Base-by-base conservation (phyloP, 2,113 vertebrate species). In the Oncorhynchus clarkii region DNA sequence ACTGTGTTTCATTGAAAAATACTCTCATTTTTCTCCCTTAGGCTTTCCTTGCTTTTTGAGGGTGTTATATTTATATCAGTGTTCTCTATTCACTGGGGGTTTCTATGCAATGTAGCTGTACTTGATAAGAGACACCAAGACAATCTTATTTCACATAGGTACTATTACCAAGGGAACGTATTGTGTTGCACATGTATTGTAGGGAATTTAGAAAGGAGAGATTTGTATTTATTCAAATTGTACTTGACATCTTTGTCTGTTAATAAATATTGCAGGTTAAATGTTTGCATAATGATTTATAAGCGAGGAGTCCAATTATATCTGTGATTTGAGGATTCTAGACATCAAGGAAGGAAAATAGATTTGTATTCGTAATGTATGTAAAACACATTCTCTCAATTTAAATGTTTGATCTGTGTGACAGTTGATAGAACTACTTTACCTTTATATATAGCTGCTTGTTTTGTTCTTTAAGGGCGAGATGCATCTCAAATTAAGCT, bases 371-470 rank as follows among this genome's bases (percentile, higher is more conserved):
- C 5, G 14, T 14, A 18, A 4, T 45, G 20, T 22, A 60, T 31
- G 71, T 20, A 20, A 39, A 49, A 66, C 54, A 51, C 45, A 67
- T 60, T 92, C 94, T 95, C 93, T 93, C 94, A 26, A 72, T 73
- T 73, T 45, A 70, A 69, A 27, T 93, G 94, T 94, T 95, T 96
- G 94, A 71, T 78, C 62, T 62, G 16, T 67, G 26, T 93, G 93
- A 93, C 94, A 95, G 93, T 93, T 91, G 93, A 94, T 92, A 94
- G 94, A 94, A 93, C 93, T 91, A 94, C 93, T 69, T 51, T 59
- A 4, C 24, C 66, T 60, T 62, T 59, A 16, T 59, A 29, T 6
- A 70, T 48, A 48, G 49, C 22, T 39, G 6, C 64, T 34, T 49
- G 12, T 26, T 48, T 62, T 62, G 59, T 62, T 62, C 27, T 24